Evolutionary conservation across 92 coral and sea anemone genomes (phyloP), one percentile per base, ranked within the genome.

Genomic region (Ricordea florida): DNA sequence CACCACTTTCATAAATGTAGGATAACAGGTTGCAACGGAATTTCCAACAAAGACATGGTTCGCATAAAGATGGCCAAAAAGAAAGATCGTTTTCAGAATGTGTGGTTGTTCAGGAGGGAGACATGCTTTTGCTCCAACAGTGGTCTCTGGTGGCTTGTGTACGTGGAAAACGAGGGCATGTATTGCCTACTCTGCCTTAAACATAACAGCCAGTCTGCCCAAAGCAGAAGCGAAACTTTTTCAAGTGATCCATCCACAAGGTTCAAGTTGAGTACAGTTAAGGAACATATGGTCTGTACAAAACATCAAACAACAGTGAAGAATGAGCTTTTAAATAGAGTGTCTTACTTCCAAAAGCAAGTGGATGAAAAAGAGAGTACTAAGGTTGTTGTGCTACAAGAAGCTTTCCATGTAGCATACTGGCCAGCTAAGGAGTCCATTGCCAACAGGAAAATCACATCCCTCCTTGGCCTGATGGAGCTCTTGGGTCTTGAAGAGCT

Each of bases 381-480:
- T 10, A 50, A 40, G 62, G 29, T 48, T 48, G 38, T 45, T 20
- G 73, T 76, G 17, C 65, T 76, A 10, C 62, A 76, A 50, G 62
- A 61, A 49, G 82, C 51, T 36, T 76, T 61, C 21, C 82, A 76
- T 28, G 73, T 73, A n/a, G 29, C 62, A 62, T 62, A 76, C 82
- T 76, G 82, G 71, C 47, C 61, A 18, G 81, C 72, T 0, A 74
- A 74, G 61, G 81, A 58, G 49, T 58, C 46, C 48, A 59, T 74
- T 21, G 59, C 81, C 71, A 74, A 74, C 81, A 74, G 72, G 60
- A 74, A 74, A 62, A 60, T 74, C 15, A 74, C 70, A 34, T 58
- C 81, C 47, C 71, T 74, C 58, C 70, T 74, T n/a, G 24, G 59
- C 35, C 71, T 74, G 70, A 41, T 61, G 59, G 81, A 74, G 81